Conservation (phyloP, 2,888 invertebrate genomes). For the Drosophila picticornis region DNA sequence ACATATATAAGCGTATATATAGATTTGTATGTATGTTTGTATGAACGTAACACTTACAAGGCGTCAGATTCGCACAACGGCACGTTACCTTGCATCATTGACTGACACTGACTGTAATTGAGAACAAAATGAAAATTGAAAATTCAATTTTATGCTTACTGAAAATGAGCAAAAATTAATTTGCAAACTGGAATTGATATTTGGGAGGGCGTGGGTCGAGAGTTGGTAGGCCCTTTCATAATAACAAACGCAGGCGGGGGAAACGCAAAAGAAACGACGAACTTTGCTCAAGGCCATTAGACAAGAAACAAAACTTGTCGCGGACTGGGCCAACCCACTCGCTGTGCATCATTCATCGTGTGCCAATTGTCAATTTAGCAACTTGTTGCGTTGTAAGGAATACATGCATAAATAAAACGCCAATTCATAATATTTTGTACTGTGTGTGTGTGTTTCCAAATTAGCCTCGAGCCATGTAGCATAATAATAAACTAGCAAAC, state of each 20-base stretch:
- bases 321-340: constrained; percentile 2
- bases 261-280: neutral
- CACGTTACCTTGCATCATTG: constrained; percentile 38
- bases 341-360: constrained; percentile 29
- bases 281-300: constrained; percentile 29
- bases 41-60: neutral
- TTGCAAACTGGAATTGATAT: constrained; percentile 14
- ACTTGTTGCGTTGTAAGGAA: constrained; percentile 32
- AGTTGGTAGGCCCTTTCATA: neutral
- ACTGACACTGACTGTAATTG: constrained; percentile 23
- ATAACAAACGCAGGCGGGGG: neutral
- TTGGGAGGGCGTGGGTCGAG: too few relatives aligned
- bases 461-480: constrained; percentile 48
- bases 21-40: neutral
- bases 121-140: constrained; percentile 35
- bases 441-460: constrained; percentile 52
- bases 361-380: constrained; percentile 35
- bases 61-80: constrained; percentile 11
- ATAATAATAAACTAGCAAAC: constrained; percentile 52
- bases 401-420: constrained; percentile 15
- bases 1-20: too few relatives aligned
- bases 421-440: constrained; percentile 41
- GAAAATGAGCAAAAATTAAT: constrained; percentile 28
- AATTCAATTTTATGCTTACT: constrained; percentile 35
- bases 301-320: neutral